A percentile compares a stretch with the other conserved stretches of the same genome.
These are phyloP conservation scores for Idris sp. DNA, from an alignment of 1,140 invertebrate species.

Conservation along the genomic window DNA sequence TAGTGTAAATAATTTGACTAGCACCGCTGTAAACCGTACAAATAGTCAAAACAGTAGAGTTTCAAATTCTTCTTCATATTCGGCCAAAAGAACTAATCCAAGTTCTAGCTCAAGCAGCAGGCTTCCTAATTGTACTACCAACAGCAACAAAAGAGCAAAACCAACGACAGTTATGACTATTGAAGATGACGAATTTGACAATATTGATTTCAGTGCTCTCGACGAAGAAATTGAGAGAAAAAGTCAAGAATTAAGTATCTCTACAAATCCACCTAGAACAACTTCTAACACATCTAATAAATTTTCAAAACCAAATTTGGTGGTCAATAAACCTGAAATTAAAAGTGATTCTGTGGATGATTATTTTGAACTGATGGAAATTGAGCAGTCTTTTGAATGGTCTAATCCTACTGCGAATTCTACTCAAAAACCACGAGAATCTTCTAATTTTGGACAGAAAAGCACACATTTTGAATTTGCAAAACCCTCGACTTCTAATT, in stretches of 20 bases:
- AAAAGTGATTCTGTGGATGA: constrained; percentile 45
- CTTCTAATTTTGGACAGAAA: too few species aligned
- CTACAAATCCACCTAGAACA: constrained; percentile 5
- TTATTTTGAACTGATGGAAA: constrained; percentile 58
- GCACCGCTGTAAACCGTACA: too few species aligned
- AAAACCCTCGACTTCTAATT: too few species aligned
- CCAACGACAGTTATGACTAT: background rate
- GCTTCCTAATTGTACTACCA: background rate
- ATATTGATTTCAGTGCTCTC: constrained; percentile 24
- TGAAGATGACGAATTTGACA: constrained; percentile 27
- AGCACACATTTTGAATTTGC: too few species aligned
- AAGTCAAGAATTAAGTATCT: constrained; percentile 3
- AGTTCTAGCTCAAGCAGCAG: too few species aligned
- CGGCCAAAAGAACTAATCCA: too few species aligned
- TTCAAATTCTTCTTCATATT: too few species aligned
- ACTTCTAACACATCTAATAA: too few species aligned
- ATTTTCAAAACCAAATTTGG: too few species aligned
- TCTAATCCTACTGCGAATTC: too few species aligned
- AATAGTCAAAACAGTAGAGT: background rate
- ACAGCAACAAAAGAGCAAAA: constrained; percentile 3
- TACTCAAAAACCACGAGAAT: too few species aligned
- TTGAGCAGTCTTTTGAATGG: constrained; percentile 28
- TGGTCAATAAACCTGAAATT: too few species aligned
- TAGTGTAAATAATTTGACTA: constrained; percentile 63
- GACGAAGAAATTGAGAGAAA: constrained; percentile 9